phyloP scores from a whole-genome alignment of 2,113 vertebrate genomes.

The Notarius quadriscutis region DNA sequence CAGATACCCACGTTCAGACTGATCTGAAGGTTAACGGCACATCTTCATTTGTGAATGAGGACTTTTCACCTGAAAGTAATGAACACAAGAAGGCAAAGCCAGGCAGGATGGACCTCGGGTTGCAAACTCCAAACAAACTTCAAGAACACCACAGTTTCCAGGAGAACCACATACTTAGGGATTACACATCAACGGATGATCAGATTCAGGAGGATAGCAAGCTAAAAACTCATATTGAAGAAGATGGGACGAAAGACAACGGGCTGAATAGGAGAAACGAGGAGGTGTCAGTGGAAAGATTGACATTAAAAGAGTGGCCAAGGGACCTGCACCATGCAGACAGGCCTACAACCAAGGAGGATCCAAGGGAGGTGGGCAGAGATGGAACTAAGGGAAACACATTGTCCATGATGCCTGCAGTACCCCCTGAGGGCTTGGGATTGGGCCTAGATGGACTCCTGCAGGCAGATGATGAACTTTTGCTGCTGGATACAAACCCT shows the following conservation, averaged over 20 bases:
- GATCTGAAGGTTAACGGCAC: conserved; percentile 37
- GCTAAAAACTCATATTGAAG: conserved; percentile 5
- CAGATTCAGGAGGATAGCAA: conserved; percentile 20
- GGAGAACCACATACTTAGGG: conserved; percentile 50
- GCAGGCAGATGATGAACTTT: conserved; percentile 62
- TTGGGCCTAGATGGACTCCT: conserved; percentile 41
- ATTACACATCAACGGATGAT: conserved; percentile 51
- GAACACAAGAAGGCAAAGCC: conserved; percentile 16
- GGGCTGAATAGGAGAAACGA: not conserved
- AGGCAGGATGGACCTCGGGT: conserved; percentile 23
- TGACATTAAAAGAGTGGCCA: conserved; percentile 16
- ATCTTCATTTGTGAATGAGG: conserved; percentile 33
- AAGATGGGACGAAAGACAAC: conserved; percentile 9
- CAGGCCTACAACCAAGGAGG: not conserved
- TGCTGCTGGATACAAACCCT: conserved; percentile 73
- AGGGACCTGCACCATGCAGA: conserved; percentile 15
- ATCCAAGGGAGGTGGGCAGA: conserved; percentile 2
- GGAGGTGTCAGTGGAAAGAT: not conserved
- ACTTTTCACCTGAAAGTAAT: conserved; percentile 41
- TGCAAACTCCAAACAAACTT: conserved; percentile 27
- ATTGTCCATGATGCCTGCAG: not conserved
- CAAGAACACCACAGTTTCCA: conserved; percentile 36
- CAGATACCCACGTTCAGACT: conserved; percentile 26
- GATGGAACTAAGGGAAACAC: not conserved
- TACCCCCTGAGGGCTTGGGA: conserved; percentile 34